phyloP scores from a whole-genome alignment of 2,113 vertebrate species.

The Glaucomys volans region DNA sequence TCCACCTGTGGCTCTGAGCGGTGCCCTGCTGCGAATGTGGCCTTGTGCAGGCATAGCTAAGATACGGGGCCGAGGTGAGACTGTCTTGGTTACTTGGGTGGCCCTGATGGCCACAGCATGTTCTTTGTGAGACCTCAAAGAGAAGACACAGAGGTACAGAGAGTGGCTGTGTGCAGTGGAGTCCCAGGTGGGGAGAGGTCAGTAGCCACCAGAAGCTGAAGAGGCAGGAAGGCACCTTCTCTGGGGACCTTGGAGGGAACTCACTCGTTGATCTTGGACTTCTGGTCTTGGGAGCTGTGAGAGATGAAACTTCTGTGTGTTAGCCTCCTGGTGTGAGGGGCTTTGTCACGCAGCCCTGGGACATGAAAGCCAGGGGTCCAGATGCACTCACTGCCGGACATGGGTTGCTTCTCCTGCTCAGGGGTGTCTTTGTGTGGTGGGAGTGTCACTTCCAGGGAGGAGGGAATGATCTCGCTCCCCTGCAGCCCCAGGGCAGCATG shows the following conservation, averaged over 20 bases:
- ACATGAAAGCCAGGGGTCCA: not conserved
- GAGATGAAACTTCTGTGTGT: not conserved
- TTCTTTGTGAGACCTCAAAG: not conserved
- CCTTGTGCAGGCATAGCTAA: not conserved
- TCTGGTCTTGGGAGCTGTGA: not conserved
- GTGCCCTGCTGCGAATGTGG: not conserved
- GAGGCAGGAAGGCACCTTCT: not conserved
- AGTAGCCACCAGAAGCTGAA: not conserved
- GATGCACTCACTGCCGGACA: rapidly evolving
- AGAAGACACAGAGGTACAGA: not conserved
- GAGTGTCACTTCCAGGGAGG: not conserved
- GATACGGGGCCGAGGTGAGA: not conserved
- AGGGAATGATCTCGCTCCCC: not conserved
- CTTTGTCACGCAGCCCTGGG: not conserved
- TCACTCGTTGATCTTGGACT: not conserved
- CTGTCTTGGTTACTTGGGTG: not conserved
- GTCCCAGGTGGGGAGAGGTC: not conserved
- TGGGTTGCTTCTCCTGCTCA: not conserved
- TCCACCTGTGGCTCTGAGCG: not conserved
- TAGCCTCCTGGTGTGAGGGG: rapidly evolving
- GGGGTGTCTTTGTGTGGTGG: not conserved
- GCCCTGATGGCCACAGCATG: not conserved
- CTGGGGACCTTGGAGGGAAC: no score
- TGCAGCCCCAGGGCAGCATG: not conserved
- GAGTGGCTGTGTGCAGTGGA: not conserved